phyloP scores from a whole-genome alignment of 2,797 vertebrate species.

The Gambusia yucatana region DNA sequence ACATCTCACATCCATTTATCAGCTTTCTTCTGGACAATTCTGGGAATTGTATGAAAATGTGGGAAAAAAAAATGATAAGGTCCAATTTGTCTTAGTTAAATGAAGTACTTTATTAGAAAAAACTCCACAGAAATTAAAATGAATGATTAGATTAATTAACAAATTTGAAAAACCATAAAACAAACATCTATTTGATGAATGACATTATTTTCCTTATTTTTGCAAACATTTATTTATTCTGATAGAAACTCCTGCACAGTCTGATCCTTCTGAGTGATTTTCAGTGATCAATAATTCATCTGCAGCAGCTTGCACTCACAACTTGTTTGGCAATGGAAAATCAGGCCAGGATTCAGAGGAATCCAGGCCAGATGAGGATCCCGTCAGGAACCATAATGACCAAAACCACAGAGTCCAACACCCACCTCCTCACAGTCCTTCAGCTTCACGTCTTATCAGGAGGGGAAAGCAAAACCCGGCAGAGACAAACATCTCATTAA shows the following conservation, averaged over 20 bases:
- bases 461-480: conserved; percentile 39
- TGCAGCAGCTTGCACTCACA: conserved; percentile 48
- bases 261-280: conserved; percentile 20
- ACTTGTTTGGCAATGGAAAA: conserved; percentile 37
- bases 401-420: conserved; percentile 38
- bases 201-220: conserved; percentile 5
- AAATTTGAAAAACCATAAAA: background rate
- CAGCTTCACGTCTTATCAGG: conserved; percentile 53
- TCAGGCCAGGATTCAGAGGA: conserved; percentile 9
- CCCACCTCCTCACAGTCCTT: conserved; percentile 22
- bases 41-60: background rate
- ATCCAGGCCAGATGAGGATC: conserved; percentile 47
- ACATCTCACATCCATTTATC: background rate
- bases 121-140: background rate
- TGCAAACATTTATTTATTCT: conserved; percentile 27
- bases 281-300: conserved; percentile 72
- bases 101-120: background rate
- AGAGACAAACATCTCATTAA: conserved; percentile 63
- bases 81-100: background rate
- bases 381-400: conserved; percentile 62
- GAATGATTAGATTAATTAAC: background rate
- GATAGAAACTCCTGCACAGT: conserved; percentile 35
- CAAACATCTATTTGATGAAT: background rate
- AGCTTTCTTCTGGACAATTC: conserved; percentile 4
- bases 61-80: conserved; percentile 6